phyloP scores from a whole-genome alignment of 1,140 invertebrate genomes.

The Centruroides vittatus region DNA sequence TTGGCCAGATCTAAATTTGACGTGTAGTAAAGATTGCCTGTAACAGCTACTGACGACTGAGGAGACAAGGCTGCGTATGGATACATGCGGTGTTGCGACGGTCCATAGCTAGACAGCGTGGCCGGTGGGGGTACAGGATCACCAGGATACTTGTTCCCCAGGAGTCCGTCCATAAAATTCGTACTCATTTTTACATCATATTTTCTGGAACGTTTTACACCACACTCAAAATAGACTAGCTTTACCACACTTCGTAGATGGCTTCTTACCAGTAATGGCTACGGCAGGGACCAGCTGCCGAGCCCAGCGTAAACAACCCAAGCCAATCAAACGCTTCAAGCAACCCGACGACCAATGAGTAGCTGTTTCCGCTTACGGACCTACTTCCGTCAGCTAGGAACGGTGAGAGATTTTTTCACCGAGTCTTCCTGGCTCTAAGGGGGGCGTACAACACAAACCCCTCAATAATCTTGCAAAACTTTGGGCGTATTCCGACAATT shows the following conservation, averaged over 20 bases:
- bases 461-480: too few species aligned
- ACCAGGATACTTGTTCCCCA: slow-evolving; percentile 68
- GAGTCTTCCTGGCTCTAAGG: too few species aligned
- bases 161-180: slow-evolving; percentile 94
- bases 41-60: slow-evolving; percentile 47
- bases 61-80: slow-evolving; percentile 52
- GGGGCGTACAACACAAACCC: too few species aligned
- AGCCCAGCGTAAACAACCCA: slow-evolving; percentile 19
- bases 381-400: neutral
- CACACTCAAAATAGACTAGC: slow-evolving; percentile 6
- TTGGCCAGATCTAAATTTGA: slow-evolving; percentile 16
- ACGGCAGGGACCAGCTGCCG: slow-evolving; percentile 1
- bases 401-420: slow-evolving; percentile 1
- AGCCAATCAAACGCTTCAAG: slow-evolving; percentile 20
- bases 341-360: slow-evolving; percentile 19
- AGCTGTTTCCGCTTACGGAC: slow-evolving; percentile 13
- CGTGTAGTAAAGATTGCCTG: slow-evolving; percentile 13
- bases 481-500: too few species aligned
- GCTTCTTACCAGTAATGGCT: slow-evolving; percentile 7
- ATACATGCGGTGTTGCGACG: slow-evolving; percentile 36
- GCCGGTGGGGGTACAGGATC: slow-evolving; percentile 45
- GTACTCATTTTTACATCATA: slow-evolving; percentile 58
- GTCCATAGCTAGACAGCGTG: slow-evolving; percentile 25
- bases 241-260: slow-evolving; percentile 1
- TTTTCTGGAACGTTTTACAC: slow-evolving; percentile 18